These are phyloP conservation scores for Pocillopora damicornis DNA, from an alignment of 64 coral and sea anemone species.

Conservation along the genomic window DNA sequence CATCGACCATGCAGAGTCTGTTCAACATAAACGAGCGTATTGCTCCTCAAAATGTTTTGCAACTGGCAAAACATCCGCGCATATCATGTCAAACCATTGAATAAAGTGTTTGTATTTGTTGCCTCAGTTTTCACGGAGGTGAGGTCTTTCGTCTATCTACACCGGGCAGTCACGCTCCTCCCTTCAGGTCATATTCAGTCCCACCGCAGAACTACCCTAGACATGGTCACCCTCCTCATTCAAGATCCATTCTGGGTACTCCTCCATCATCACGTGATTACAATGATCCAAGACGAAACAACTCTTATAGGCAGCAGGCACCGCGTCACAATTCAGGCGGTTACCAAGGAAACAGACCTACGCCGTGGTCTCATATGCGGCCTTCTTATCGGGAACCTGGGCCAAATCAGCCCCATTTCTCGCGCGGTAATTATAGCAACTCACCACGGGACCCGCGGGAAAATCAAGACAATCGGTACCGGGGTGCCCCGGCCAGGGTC, in stretches of 20 bases:
- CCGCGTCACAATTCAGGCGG: slow-evolving; percentile 19
- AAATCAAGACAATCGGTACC: neutral
- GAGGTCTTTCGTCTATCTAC: slow-evolving; percentile 25
- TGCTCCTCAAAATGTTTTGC: no score
- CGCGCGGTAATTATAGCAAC: slow-evolving; percentile 1
- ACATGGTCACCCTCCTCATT: slow-evolving; percentile 7
- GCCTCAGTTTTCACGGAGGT: slow-evolving; percentile 25
- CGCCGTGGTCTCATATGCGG: slow-evolving; percentile 21
- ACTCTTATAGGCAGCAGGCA: slow-evolving; percentile 14
- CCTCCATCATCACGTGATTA: slow-evolving; percentile 52
- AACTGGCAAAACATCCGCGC: no score
- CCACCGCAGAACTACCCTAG: slow-evolving; percentile 23
- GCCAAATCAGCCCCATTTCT: slow-evolving; percentile 33
- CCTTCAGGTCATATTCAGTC: slow-evolving; percentile 9
- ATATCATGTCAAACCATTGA: neutral
- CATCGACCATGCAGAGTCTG: no score
- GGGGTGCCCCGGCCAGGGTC: slow-evolving; percentile 31
- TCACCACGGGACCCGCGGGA: slow-evolving; percentile 15
- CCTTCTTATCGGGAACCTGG: slow-evolving; percentile 39
- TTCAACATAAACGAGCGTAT: no score
- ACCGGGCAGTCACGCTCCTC: slow-evolving; percentile 3
- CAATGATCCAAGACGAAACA: slow-evolving; percentile 7
- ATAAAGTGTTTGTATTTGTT: neutral
- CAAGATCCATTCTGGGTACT: slow-evolving; percentile 50
- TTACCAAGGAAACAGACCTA: slow-evolving; percentile 39